Evolutionary conservation across 2,888 invertebrate species (phyloP).

Genomic region (Macrophya alboannulata): DNA sequence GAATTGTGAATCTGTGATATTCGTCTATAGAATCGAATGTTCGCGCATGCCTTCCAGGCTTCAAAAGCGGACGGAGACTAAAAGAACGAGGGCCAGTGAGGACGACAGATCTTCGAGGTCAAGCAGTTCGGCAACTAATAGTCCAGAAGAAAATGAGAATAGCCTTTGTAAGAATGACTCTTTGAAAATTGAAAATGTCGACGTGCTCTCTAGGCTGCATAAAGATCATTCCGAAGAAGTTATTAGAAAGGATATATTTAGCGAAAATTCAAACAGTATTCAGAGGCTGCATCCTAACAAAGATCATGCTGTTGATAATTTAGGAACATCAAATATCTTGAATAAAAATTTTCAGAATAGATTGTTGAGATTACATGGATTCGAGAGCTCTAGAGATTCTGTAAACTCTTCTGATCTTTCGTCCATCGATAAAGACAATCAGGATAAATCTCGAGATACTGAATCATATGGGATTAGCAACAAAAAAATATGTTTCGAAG

Average conservation of each 20-base stretch:
- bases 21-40: constrained; percentile 43
- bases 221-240: constrained; percentile 68
- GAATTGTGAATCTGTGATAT: constrained; percentile 34
- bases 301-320: constrained; percentile 11
- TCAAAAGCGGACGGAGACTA: constrained; percentile 75
- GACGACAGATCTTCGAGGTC: constrained; percentile 66
- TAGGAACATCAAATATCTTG: constrained; percentile 26
- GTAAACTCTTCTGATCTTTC: constrained; percentile 23
- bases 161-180: constrained; percentile 74
- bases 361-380: constrained; percentile 38
- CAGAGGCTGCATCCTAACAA: constrained; percentile 33
- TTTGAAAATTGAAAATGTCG: constrained; percentile 66
- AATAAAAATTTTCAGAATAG: constrained; percentile 48
- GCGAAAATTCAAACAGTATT: constrained; percentile 47
- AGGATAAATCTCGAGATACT: constrained; percentile 29
- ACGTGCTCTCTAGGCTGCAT: constrained; percentile 61
- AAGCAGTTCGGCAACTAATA: constrained; percentile 55
- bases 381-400: constrained; percentile 37
- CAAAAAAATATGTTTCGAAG: constrained; percentile 45
- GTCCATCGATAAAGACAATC: constrained; percentile 17
- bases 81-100: constrained; percentile 69
- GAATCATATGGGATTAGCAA: constrained; percentile 31
- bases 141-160: constrained; percentile 59
- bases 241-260: constrained; percentile 62
- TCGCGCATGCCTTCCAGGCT: constrained; percentile 66